phyloP scores from a whole-genome alignment of 35 echinoderm and acorn worm genomes.

The Holothuria glaberrima region DNA sequence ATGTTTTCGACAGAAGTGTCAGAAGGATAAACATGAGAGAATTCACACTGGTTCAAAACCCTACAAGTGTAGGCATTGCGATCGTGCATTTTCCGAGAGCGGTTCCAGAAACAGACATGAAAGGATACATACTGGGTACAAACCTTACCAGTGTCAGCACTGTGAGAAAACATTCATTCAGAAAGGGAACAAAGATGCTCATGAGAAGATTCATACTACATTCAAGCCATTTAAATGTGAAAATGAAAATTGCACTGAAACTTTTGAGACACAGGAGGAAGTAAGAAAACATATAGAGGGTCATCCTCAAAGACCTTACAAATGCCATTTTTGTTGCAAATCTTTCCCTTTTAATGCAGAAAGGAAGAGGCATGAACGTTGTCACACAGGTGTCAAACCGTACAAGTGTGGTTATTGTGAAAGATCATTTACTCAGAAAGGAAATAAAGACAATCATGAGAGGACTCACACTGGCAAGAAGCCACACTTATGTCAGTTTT shows the following conservation, averaged over 20 bases:
- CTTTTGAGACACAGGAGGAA: conserved; percentile 29
- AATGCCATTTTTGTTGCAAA: conserved; percentile 46
- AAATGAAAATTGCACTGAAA: conserved; percentile 48
- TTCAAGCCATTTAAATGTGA: conserved; percentile 40
- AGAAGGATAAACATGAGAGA: conserved; percentile 51
- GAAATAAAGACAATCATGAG: conserved; percentile 45
- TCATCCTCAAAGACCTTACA: conserved; percentile 41
- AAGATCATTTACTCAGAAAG: conserved; percentile 45
- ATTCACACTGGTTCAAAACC: conserved; percentile 45
- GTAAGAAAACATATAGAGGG: conserved; percentile 11
- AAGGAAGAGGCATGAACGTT: conserved; percentile 37
- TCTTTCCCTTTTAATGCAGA: conserved; percentile 49
- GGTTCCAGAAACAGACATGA: conserved; percentile 37
- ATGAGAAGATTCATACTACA: conserved; percentile 52
- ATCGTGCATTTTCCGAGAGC: conserved; percentile 40
- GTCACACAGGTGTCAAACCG: conserved; percentile 49
- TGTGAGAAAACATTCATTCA: conserved; percentile 39
- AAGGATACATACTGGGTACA: conserved; percentile 38
- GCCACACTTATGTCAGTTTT: conserved; percentile 34
- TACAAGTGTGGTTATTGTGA: conserved; percentile 51
- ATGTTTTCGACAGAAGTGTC: conserved; percentile 38
- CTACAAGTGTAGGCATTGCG: conserved; percentile 38
- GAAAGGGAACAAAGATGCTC: conserved; percentile 47
- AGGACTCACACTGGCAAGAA: conserved; percentile 55
- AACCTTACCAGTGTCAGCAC: conserved; percentile 28